These are phyloP conservation scores for Procambarus virginalis DNA, from an alignment of 1,140 invertebrate genomes.

Conservation along the genomic window DNA sequence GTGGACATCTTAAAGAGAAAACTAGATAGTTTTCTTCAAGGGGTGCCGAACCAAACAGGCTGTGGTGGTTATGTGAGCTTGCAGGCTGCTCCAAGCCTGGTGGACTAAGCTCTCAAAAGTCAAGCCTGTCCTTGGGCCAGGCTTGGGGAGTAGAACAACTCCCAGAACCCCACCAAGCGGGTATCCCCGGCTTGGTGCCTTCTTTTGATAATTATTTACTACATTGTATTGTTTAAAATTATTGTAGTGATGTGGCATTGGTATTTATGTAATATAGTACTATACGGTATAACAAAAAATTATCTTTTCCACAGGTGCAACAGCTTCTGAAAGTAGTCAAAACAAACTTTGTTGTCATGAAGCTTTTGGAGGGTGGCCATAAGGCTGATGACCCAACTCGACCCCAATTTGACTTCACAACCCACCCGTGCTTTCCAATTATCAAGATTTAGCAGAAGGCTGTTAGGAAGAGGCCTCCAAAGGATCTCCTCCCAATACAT, in stretches of 20 bases:
- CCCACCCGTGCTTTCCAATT: constrained; percentile 91
- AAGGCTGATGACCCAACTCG: constrained; percentile 82
- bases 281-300: background rate
- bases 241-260: background rate
- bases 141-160: no score
- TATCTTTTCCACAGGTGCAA: constrained; percentile 80
- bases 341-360: constrained; percentile 96
- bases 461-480: constrained; percentile 47
- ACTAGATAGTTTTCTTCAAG: no score
- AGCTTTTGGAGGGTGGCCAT: constrained; percentile 84
- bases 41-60: no score
- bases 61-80: no score
- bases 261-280: background rate
- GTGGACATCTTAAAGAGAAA: no score
- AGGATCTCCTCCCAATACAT: constrained; percentile 55
- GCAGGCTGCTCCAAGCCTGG: no score
- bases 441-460: constrained; percentile 78
- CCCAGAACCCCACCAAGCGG: no score
- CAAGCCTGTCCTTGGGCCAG: no score
- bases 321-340: constrained; percentile 82
- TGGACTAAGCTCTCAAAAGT: no score
- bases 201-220: no score
- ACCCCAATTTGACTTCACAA: constrained; percentile 92
- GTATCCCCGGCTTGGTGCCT: no score
- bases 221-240: no score